Evolutionary conservation across 2,797 vertebrate species (phyloP).

Genomic region (Sebastes diaconus): DNA sequence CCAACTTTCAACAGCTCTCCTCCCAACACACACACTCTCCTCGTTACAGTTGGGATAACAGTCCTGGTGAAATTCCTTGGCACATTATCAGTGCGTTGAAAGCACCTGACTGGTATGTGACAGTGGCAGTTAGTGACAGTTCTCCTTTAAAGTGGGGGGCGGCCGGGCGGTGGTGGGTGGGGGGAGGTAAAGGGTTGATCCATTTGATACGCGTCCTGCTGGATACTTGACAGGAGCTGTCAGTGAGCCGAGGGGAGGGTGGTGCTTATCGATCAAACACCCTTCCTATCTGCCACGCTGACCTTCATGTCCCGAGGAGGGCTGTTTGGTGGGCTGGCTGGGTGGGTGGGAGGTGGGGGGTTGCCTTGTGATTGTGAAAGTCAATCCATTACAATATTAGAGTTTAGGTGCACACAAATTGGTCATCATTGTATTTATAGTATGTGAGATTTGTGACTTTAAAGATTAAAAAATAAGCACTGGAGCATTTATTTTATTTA

Average conservation of each 20-base stretch:
- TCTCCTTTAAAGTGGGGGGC: constrained; percentile 66
- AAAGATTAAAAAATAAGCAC: background rate
- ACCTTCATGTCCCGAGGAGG: constrained; percentile 68
- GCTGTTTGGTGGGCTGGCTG: constrained; percentile 11
- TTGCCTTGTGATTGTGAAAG: background rate
- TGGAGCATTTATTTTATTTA: background rate
- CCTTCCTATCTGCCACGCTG: constrained; percentile 71
- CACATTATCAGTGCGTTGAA: constrained; percentile 79
- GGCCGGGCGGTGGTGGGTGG: background rate
- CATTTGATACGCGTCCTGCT: constrained; percentile 77
- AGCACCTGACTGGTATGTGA: constrained; percentile 83
- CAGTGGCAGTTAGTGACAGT: constrained; percentile 79
- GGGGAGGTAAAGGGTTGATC: constrained; percentile 62
- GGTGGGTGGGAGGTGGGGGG: background rate
- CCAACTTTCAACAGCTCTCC: constrained; percentile 60
- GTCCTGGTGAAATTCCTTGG: constrained; percentile 71
- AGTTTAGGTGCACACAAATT: background rate
- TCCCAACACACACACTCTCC: constrained; percentile 23
- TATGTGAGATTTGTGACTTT: background rate
- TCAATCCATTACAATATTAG: constrained; percentile 9
- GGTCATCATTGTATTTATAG: background rate
- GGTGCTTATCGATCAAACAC: constrained; percentile 81
- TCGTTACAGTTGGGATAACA: constrained; percentile 71
- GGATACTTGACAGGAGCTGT: constrained; percentile 83
- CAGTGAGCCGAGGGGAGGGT: constrained; percentile 72